Percentiles rank a stretch among this genome's conserved stretches.
These are phyloP conservation scores for Delichon dasypus DNA, from an alignment of 2,797 vertebrate species.

Conservation along the genomic window DNA sequence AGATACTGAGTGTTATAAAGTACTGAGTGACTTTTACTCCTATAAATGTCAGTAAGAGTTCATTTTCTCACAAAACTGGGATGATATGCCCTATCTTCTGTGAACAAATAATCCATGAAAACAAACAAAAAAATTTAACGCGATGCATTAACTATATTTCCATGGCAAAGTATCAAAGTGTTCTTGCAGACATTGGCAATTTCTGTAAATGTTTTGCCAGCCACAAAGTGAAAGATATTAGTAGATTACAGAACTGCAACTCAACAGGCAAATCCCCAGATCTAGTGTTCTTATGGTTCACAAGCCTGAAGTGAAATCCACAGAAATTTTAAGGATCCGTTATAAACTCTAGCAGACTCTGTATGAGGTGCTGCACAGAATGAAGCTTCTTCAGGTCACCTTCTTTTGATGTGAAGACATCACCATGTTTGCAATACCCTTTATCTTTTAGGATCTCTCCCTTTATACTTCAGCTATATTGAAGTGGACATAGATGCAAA, in stretches of 20 bases:
- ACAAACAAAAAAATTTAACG: neutral
- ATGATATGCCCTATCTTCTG: neutral
- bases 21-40: constrained; percentile 5
- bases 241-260: neutral
- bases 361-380: neutral
- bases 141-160: neutral
- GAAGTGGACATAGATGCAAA: neutral
- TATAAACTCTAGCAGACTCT: neutral
- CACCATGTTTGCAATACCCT: neutral
- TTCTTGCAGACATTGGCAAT: neutral
- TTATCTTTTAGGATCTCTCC: neutral
- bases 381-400: neutral
- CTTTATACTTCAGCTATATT: neutral
- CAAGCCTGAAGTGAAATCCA: neutral
- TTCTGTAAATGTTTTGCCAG: constrained; percentile 6
- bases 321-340: neutral
- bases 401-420: neutral
- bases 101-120: constrained; percentile 23
- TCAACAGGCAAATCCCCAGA: neutral
- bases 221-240: neutral
- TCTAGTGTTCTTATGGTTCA: neutral
- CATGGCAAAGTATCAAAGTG: neutral
- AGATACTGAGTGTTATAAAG: constrained; percentile 27
- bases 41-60: constrained; percentile 2
- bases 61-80: neutral